phyloP scores from a whole-genome alignment of 2,888 invertebrate genomes.

The Cinara cedri region DNA sequence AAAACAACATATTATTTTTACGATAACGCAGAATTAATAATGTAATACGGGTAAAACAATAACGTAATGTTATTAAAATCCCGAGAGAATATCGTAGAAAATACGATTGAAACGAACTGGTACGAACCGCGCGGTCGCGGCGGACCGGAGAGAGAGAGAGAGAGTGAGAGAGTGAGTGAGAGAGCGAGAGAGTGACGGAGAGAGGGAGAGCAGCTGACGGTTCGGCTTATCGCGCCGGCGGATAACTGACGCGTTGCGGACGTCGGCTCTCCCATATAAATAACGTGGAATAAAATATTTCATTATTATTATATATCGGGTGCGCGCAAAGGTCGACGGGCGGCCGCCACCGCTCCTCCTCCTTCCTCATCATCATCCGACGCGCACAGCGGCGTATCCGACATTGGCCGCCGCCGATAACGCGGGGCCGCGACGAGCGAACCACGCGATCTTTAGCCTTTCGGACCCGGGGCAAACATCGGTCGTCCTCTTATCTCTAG shows the following conservation, averaged over 20 bases:
- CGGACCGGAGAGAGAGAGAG: no score
- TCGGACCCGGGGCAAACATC: slow-evolving; percentile 31
- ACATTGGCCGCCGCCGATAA: slow-evolving; percentile 47
- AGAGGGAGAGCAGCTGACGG: no score
- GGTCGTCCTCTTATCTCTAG: slow-evolving; percentile 44
- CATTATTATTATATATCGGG: no score
- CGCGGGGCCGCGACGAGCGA: slow-evolving; percentile 10
- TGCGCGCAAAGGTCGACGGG: slow-evolving; percentile 51
- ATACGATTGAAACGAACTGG: no score
- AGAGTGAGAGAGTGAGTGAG: no score
- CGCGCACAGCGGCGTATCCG: no score
- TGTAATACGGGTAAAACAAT: not conserved
- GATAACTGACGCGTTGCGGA: slow-evolving; percentile 35
- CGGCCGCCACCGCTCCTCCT: no score
- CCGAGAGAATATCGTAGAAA: no score
- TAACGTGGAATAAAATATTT: no score
- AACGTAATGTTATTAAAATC: no score
- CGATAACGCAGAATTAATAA: not conserved
- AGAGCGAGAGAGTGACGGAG: no score
- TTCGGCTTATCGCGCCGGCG: slow-evolving; percentile 25
- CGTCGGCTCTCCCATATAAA: slow-evolving; percentile 41
- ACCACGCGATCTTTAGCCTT: slow-evolving; percentile 54
- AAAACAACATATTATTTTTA: slow-evolving; percentile 4
- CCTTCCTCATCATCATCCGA: no score
- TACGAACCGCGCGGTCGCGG: not conserved